Evolutionary conservation across 1,140 invertebrate genomes (phyloP), one percentile per base, ranked within the genome.

Genomic region (Zaprionus nigranus): DNA sequence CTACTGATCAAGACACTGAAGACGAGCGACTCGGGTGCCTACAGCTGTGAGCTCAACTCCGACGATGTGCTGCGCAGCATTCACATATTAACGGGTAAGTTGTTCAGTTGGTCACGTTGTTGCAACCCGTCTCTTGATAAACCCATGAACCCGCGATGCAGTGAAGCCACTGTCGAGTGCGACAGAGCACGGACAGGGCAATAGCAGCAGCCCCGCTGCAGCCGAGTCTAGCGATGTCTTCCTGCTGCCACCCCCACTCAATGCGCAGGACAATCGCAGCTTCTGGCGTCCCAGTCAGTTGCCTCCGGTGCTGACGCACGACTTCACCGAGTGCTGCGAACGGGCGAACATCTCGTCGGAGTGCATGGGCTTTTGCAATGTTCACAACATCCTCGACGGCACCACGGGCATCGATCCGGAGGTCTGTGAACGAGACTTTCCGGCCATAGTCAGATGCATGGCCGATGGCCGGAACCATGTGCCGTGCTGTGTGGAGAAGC

Each of bases 1-100:
- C 93, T 97, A n/a, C 94, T 96, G 46, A 96, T 97, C 80, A 95
- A 95, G 80, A 93, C 94, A 26, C 94, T 95, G 1, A 95, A 94
- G 80, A 91, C 94, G 4, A 94, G 93, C 7, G 97, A 97, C 91
- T 94, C 96, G 5, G 97, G 96, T 3, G 93, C 96, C 7, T 97
- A 97, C 84, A 95, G 96, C 73, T 97, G 97, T 79, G 96, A 97
- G 92, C 94, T 97, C 0, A 97, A 97, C 93, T 96, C 95, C n/a
- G 95, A 95, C 74, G 96, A 96, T 0, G 94, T 95, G 3, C 93
- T 97, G 15, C 93, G 95, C 54, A 96, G 96, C 72, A 96, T 96
- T 85, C 96, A 97, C 86, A 95, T 95, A 90, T 92, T 97, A 11
- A 95, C 94, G 81, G 96, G 96, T 96, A 92, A 94, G 93, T 93